A percentile compares a stretch with the other conserved stretches of the same genome.
These are phyloP conservation scores for Leguminivora glycinivorella DNA, from an alignment of 1,140 invertebrate species.

Conservation along the genomic window DNA sequence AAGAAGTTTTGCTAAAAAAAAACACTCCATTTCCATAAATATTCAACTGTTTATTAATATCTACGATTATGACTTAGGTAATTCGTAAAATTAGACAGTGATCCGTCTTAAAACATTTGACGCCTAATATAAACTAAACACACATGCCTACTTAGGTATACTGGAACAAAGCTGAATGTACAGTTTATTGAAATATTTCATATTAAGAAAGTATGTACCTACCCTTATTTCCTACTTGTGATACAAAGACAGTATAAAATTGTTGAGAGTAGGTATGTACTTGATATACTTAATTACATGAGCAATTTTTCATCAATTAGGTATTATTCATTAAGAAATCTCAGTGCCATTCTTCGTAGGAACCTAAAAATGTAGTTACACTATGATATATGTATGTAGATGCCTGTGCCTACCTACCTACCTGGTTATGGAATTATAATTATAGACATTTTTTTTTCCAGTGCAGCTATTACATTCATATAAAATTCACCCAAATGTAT, in stretches of 20 bases:
- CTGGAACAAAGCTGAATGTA: background rate
- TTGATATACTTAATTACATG: no score
- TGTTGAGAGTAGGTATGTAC: no score
- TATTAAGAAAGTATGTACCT: background rate
- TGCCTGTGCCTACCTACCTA: no score
- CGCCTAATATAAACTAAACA: background rate
- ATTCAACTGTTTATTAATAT: constrained; percentile 39
- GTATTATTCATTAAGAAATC: no score
- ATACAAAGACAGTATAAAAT: background rate
- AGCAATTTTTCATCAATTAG: no score
- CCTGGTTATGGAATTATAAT: no score
- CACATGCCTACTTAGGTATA: background rate
- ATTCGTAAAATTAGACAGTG: constrained; percentile 34
- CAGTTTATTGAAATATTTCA: background rate
- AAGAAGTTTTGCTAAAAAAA: constrained; percentile 32
- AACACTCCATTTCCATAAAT: constrained; percentile 30
- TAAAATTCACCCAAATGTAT: no score
- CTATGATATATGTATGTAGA: no score
- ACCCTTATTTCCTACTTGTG: background rate
- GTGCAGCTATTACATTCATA: no score
- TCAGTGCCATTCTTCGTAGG: no score
- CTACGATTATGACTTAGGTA: constrained; percentile 44
- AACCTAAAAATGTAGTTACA: no score
- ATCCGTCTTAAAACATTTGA: background rate
- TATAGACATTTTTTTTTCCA: no score